These are phyloP conservation scores for Illadopsis cleaveri DNA, from an alignment of 2,113 vertebrate genomes.

Conservation along the genomic window DNA sequence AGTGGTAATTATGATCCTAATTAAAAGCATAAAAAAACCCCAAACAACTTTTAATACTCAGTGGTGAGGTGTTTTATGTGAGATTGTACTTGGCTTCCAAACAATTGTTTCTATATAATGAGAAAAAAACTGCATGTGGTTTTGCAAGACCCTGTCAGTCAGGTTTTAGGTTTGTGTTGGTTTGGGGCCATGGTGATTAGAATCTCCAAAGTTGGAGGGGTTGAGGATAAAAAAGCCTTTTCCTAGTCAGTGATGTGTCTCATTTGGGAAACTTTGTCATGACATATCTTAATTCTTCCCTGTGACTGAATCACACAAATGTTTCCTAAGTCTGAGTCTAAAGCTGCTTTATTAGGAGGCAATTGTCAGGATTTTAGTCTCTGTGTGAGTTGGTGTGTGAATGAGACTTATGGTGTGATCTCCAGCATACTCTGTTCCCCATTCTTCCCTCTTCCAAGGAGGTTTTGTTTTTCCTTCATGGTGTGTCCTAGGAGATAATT, in stretches of 20 bases:
- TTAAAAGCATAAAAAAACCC: neutral
- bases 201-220: constrained; percentile 12
- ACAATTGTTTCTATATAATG: constrained; percentile 47
- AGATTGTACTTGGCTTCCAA: constrained; percentile 36
- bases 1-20: constrained; percentile 37
- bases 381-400: constrained; percentile 36
- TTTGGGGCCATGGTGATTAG: constrained; percentile 10
- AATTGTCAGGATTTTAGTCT: constrained; percentile 41
- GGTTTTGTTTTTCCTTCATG: constrained; percentile 42
- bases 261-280: constrained; percentile 20
- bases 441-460: constrained; percentile 47
- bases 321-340: constrained; percentile 1
- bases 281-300: constrained; percentile 44
- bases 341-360: constrained; percentile 35
- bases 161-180: constrained; percentile 54
- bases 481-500: constrained; percentile 71
- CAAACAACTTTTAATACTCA: constrained; percentile 33
- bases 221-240: constrained; percentile 31
- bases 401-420: constrained; percentile 22
- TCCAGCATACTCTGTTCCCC: neutral
- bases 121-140: constrained; percentile 40
- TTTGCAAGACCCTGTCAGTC: constrained; percentile 61
- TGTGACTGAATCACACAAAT: neutral
- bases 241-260: constrained; percentile 17
- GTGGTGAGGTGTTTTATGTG: constrained; percentile 39